Evolutionary conservation across 2,797 vertebrate species (phyloP), one percentile per base, ranked within the genome.

Genomic region (Chrysolophus pictus): DNA sequence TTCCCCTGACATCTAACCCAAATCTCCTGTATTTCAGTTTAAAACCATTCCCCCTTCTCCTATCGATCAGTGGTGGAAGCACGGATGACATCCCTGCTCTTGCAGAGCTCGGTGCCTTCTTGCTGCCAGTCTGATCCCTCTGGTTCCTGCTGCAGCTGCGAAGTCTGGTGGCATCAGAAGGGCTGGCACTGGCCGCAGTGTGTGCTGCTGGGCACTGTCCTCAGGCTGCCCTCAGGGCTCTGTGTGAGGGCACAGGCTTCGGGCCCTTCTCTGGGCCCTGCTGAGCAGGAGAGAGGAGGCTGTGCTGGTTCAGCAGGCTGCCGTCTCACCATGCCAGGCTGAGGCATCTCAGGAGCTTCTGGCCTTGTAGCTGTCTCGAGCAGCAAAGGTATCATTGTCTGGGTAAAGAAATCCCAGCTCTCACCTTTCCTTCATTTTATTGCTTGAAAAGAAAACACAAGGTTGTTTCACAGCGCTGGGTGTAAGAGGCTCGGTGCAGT

Each of bases 41-140:
- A 55, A 31, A 55, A 31, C 28, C 28, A 17, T 53, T 53, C 28
- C 51, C 28, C 28, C 29, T 55, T 55, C 10, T 53, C 28, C 51
- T 55, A 17, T 55, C 53, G 18, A 7, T 31, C 53, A 55, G 9
- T 53, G 51, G 8, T 63, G 31, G 71, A 53, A 69, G 51, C 5
- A 46, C 78, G 41, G 67, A 41, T 68, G 23, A 1, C 21, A 28
- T 10, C 83, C 7, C 47, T 10, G n/a, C 21, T 69, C 51, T 24
- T 46, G 84, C 83, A 46, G 91, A 71, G 53, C 44, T 83, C 12
- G 0, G 41, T 51, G 11, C 35, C 37, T 63, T 70, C 24, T 47
- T n/a, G 47, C 31, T 46, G 37, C 58, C 0, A 0, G 17, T 15
- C 11, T 13, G 1, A 1, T 18, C 0, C 1, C 44, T 22, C 70